Evolutionary conservation across 2,888 invertebrate species (phyloP), one percentile per base, ranked within the genome.

Genomic region (Resseliella maxima): DNA sequence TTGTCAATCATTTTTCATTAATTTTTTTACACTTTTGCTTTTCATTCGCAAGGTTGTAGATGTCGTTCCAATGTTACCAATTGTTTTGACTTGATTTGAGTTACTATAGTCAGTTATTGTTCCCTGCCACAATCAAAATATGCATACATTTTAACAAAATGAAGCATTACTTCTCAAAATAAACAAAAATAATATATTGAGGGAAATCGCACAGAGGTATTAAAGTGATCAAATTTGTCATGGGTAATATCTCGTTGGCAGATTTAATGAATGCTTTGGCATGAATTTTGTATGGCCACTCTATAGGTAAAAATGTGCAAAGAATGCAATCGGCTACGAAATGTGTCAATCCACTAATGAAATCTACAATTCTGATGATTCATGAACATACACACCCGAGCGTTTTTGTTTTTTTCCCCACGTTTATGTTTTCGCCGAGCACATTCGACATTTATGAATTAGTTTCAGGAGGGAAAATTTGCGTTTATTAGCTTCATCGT

Each of bases 401-500:
- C 41, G 41, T 8, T 41, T 41, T 50, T 21, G 5, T 21, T 50
- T 21, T 50, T 50, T 21, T 50, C 50, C n/a, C 18, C n/a, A 10
- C n/a, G n/a, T 45, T 45, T 10, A 45, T 21, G 50, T 59, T 59
- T 59, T 59, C 59, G 5, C 15, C 27, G 50, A 10, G 12, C 50
- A 18, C 50, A 50, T 18, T 18, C 41, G 41, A 41, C 41, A 12
- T 12, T 12, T 41, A 41, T 41, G 5, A 5, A 41, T 41, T 50
- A 12, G 50, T 50, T 5, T 2, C 50, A 3, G 24, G 31, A 15
- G 0, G 15, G 15, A 15, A 72, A 72, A 72, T 31, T 72, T 35
- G 72, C 72, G 72, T 72, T 72, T 72, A 72, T 72, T 72, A 72
- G 72, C 72, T 27, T 21, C 24, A 41, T 5, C 41, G 6, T 41